Base-by-base conservation (phyloP, 1,140 invertebrate genomes). In the Latrodectus geometricus region DNA sequence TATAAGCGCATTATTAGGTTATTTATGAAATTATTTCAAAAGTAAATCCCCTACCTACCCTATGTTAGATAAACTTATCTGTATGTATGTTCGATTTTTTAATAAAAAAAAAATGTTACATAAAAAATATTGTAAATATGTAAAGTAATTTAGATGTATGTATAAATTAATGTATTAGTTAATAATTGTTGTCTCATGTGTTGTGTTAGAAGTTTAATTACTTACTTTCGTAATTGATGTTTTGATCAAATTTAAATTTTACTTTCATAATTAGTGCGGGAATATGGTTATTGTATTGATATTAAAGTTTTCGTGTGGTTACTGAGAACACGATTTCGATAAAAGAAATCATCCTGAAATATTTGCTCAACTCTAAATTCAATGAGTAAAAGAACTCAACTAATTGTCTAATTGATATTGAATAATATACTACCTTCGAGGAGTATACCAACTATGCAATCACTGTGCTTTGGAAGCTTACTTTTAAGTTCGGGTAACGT, bases 361-460 rank as follows among this genome's bases (percentile, higher is more conserved):
- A 86, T 70, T 86, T 86, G 83, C 83, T 86, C 83, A 86, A 86
- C 56, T 86, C 74, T 52, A 77, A 86, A 75, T 81, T 79, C 50
- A 61, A 52, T 52, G 49, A 61, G 48, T 70, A 35, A 70, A 70
- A 70, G 35, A 50, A n/a, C 49, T 50, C 35, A 49, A 48, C 15
- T 17, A 61, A 61, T 17, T 61, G 54, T 35, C 35, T 35, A 4
- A 74, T 74, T 74, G 17, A 52, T 52, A 74, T 17, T 61, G 35
- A 74, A 61, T 79, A 79, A 20, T 61, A 56, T 76, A 15, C 68
- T 70, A 23, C 48, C 14, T 50, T 54, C 52, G 12, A 50, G 52
- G 77, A 68, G 65, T 52, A 65, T 49, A 35, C n/a, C 21, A 81
- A 35, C 49, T 81, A 81, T 81, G 79, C 68, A 81, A 72, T 81